These are phyloP conservation scores for Hemistola chrysoprasaria DNA, from an alignment of 2,888 invertebrate species.

Conservation along the genomic window DNA sequence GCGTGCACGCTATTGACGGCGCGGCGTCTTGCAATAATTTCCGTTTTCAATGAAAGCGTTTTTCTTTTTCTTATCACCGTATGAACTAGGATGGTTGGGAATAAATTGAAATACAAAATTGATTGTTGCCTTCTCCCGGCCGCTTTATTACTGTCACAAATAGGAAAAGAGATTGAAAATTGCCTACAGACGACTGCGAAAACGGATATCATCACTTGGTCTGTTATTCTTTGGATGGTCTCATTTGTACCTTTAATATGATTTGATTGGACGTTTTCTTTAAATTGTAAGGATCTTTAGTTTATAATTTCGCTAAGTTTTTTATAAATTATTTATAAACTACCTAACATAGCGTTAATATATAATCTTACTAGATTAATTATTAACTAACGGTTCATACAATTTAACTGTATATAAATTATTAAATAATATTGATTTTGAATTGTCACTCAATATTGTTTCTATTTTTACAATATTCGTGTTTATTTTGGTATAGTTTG, in stretches of 20 bases:
- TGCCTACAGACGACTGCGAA: slow-evolving; percentile 61
- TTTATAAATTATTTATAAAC: no score
- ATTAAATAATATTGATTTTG: no score
- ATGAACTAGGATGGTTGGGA: slow-evolving; percentile 80
- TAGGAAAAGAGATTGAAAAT: slow-evolving; percentile 79
- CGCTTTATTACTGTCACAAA: slow-evolving; percentile 82
- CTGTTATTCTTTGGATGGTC: slow-evolving; percentile 51
- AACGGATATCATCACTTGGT: slow-evolving; percentile 49
- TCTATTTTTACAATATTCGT: no score
- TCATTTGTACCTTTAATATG: slow-evolving; percentile 42
- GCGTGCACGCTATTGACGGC: slow-evolving; percentile 76
- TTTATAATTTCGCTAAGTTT: no score
- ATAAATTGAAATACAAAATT: slow-evolving; percentile 83
- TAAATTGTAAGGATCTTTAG: no score
- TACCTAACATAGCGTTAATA: no score
- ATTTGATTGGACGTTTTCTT: slow-evolving; percentile 29
- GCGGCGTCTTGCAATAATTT: slow-evolving; percentile 82
- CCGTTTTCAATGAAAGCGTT: slow-evolving; percentile 80
- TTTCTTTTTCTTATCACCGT: slow-evolving; percentile 81
- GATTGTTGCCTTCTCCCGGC: slow-evolving; percentile 81
- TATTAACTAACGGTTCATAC: no score
- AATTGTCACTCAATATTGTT: no score
- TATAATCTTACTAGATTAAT: no score
- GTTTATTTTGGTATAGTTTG: no score
- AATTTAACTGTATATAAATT: no score